Conservation (phyloP, 2,797 vertebrate genomes). For the Sebastiscus tertius region DNA sequence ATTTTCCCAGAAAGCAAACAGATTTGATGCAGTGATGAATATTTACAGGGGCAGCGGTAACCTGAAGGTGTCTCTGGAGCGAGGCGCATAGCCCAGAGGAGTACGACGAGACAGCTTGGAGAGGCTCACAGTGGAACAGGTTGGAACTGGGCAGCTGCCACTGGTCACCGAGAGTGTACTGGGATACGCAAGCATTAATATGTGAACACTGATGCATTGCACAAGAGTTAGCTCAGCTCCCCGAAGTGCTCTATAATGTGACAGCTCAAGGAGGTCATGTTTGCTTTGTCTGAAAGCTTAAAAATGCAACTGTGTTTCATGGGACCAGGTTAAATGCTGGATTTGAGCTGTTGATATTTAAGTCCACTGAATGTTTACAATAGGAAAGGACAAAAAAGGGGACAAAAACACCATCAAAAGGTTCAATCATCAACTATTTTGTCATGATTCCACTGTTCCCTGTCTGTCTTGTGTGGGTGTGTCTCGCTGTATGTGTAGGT, state of each 20-base stretch:
- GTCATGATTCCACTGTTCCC: too few relatives aligned
- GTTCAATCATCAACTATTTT: too few relatives aligned
- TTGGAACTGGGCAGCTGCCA: neutral
- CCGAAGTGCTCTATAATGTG: neutral
- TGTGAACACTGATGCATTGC: neutral
- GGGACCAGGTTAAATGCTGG: neutral
- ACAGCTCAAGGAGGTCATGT: neutral
- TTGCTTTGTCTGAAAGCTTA: neutral
- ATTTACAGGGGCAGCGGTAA: neutral
- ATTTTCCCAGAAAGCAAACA: constrained; percentile 17
- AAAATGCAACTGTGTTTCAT: neutral
- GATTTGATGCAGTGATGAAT: constrained; percentile 18
- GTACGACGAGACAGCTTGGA: neutral
- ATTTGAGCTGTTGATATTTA: neutral
- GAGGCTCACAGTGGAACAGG: neutral
- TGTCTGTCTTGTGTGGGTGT: too few relatives aligned
- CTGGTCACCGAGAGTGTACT: neutral
- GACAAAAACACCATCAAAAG: neutral
- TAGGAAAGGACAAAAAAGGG: neutral
- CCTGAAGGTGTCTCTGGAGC: neutral
- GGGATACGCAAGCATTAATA: neutral
- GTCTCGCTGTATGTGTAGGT: too few relatives aligned
- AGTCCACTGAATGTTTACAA: neutral
- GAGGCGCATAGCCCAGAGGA: neutral
- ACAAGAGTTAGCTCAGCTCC: neutral